Conservation (phyloP, 2,797 vertebrate species). For the Mallotus villosus region DNA sequence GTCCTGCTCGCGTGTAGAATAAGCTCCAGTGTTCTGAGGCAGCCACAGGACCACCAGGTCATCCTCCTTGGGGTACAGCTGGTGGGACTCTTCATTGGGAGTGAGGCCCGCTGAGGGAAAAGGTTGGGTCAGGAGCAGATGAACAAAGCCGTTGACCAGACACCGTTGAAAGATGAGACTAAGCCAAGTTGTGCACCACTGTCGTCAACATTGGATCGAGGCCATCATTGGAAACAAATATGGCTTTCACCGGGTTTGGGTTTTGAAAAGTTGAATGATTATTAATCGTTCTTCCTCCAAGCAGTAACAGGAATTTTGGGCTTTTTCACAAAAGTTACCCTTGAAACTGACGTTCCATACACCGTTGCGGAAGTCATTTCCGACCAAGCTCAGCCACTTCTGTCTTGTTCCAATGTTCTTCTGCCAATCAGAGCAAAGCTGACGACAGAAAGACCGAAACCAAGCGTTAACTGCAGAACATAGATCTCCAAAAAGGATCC, state of each 20-base stretch:
- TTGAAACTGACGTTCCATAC: conserved; percentile 68
- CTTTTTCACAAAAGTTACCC: conserved; percentile 55
- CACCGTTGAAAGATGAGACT: too few relatives aligned
- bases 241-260: neutral
- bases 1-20: conserved; percentile 40
- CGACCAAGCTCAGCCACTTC: conserved; percentile 26
- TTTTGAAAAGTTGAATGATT: neutral
- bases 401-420: conserved; percentile 9
- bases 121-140: neutral
- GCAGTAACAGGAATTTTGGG: neutral
- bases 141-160: too few relatives aligned
- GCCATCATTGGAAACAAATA: neutral
- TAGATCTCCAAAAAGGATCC: neutral
- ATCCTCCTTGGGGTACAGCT: conserved; percentile 81
- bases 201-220: neutral
- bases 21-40: conserved; percentile 52
- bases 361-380: conserved; percentile 39
- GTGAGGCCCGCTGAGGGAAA: conserved; percentile 37
- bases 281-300: neutral
- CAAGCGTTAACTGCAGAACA: neutral
- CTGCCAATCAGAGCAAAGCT: conserved; percentile 52
- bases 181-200: neutral
- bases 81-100: conserved; percentile 66
- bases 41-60: conserved; percentile 79
- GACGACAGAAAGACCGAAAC: conserved; percentile 2